Evolutionary conservation across 2,888 invertebrate species (phyloP).

Genomic region (Willowsia nigromaculata): DNA sequence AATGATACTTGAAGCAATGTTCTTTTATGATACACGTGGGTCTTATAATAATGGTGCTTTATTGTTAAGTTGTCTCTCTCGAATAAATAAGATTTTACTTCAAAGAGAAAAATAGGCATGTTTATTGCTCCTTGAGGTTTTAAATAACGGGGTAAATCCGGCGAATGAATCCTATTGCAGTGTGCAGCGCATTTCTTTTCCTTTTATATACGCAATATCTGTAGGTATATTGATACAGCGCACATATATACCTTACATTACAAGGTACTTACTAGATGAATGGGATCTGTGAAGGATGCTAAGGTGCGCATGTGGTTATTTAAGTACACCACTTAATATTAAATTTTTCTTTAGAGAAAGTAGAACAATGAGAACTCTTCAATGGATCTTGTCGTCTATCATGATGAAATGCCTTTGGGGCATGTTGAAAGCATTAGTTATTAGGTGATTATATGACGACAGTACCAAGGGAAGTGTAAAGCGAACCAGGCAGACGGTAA

Average conservation of each 20-base stretch:
- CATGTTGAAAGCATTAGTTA: background rate
- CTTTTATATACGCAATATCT: background rate
- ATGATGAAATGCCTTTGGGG: background rate
- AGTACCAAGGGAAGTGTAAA: too few relatives aligned
- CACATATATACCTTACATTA: too few relatives aligned
- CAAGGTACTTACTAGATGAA: too few relatives aligned
- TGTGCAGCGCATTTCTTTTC: too few relatives aligned
- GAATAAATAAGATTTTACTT: background rate
- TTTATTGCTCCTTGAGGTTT: background rate
- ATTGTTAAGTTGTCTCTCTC: background rate
- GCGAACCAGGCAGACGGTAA: too few relatives aligned
- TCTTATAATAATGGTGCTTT: background rate
- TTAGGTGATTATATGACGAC: too few relatives aligned
- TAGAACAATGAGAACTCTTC: background rate
- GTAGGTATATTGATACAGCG: too few relatives aligned
- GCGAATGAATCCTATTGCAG: background rate
- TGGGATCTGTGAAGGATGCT: too few relatives aligned
- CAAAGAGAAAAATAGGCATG: background rate
- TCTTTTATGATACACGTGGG: background rate
- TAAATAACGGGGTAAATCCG: background rate
- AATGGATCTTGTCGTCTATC: too few relatives aligned
- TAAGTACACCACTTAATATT: too few relatives aligned
- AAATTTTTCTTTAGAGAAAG: too few relatives aligned
- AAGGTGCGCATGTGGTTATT: too few relatives aligned
- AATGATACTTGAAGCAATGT: background rate